phyloP scores from a whole-genome alignment of 2,888 invertebrate species.

The Lasioglossum malachurum region DNA sequence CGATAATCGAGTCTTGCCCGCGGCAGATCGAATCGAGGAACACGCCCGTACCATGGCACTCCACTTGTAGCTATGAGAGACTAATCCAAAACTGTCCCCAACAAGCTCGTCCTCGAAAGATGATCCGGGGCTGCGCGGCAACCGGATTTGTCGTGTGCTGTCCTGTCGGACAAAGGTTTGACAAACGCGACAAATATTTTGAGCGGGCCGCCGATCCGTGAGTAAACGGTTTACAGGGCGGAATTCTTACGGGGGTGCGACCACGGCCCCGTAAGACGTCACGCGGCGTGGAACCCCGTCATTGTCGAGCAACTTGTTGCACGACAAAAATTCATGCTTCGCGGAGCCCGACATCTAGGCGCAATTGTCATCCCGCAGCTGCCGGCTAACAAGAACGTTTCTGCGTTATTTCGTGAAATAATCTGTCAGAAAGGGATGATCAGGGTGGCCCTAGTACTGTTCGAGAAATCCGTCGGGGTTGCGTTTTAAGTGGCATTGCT shows the following conservation, averaged over 20 bases:
- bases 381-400: constrained; percentile 55
- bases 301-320: constrained; percentile 68
- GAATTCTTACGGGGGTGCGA: constrained; percentile 45
- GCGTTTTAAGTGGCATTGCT: constrained; percentile 29
- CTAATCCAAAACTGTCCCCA: constrained; percentile 57
- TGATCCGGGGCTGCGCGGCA: constrained; percentile 48
- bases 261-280: constrained; percentile 39
- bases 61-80: constrained; percentile 19
- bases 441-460: constrained; percentile 43
- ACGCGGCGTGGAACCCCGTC: constrained; percentile 48
- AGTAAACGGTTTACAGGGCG: constrained; percentile 83
- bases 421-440: constrained; percentile 51
- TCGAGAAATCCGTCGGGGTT: constrained; percentile 37
- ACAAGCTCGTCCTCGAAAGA: constrained; percentile 46
- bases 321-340: constrained; percentile 72
- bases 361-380: constrained; percentile 78
- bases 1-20: constrained; percentile 11
- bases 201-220: constrained; percentile 81
- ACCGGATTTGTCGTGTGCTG: constrained; percentile 59
- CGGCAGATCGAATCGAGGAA: constrained; percentile 26
- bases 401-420: constrained; percentile 63
- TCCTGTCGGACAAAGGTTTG: constrained; percentile 60
- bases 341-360: constrained; percentile 54
- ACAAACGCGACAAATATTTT: constrained; percentile 83
- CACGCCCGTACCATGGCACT: neutral